Conservation (phyloP, 2,797 vertebrate genomes). For the Sebastes diploproa region DNA sequence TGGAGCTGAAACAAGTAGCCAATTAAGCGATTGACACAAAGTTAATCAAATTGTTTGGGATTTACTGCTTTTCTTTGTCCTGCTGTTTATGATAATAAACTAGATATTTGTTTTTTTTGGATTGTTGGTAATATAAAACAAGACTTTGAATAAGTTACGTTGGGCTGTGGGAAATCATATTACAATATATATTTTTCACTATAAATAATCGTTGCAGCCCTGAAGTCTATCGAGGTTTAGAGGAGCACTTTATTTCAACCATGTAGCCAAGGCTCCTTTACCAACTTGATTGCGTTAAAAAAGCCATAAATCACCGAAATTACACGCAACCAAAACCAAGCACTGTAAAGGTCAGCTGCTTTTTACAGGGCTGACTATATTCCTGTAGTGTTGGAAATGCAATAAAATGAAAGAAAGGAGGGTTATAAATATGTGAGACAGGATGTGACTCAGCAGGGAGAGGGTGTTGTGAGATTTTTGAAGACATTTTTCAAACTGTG, state of each 20-base stretch:
- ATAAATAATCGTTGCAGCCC: not conserved
- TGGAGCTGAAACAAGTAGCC: not conserved
- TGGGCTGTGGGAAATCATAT: not conserved
- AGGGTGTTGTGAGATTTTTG: not conserved
- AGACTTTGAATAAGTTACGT: not conserved
- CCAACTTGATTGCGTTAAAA: not conserved
- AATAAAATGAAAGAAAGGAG: conserved; percentile 18
- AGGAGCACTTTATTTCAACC: not conserved
- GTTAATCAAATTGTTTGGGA: not conserved
- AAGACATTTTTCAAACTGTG: not conserved
- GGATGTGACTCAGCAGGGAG: conserved; percentile 3
- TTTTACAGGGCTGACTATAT: not conserved
- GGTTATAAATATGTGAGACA: conserved; percentile 7
- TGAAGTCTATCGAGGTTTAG: not conserved
- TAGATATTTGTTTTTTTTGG: not conserved
- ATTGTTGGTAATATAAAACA: not conserved
- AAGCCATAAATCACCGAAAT: not conserved
- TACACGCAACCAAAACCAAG: not conserved
- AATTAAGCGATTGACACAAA: not conserved
- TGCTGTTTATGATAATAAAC: not conserved
- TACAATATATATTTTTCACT: not conserved
- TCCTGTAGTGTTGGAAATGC: not conserved
- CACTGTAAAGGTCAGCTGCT: not conserved
- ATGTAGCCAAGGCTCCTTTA: not conserved
- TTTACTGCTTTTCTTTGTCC: not conserved